A percentile compares a stretch with the other conserved stretches of the same genome.
phyloP scores from a whole-genome alignment of 92 coral and sea anemone genomes.

The Porites cylindrica region DNA sequence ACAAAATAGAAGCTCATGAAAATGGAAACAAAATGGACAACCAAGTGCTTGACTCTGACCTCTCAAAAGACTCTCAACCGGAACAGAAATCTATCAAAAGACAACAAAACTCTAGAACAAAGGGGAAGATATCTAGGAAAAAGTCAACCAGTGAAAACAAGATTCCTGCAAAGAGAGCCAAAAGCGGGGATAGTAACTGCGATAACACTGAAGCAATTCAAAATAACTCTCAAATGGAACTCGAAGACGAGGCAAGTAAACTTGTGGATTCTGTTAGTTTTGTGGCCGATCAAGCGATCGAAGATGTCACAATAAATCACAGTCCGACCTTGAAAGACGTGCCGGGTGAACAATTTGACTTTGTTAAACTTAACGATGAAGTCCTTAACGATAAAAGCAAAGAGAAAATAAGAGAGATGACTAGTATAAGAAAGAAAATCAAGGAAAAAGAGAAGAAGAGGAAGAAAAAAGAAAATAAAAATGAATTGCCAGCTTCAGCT shows the following conservation, averaged over 20 bases:
- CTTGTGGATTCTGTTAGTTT: constrained; percentile 61
- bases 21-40: constrained; percentile 12
- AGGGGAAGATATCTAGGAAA: constrained; percentile 17
- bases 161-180: constrained; percentile 18
- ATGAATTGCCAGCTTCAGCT: not conserved
- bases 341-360: constrained; percentile 16
- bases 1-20: not conserved
- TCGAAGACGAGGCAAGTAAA: not conserved
- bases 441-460: constrained; percentile 16
- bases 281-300: constrained; percentile 71
- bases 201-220: not conserved
- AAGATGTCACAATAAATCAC: constrained; percentile 37
- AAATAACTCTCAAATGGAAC: not conserved
- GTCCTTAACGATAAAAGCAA: constrained; percentile 23
- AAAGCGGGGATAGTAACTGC: constrained; percentile 16
- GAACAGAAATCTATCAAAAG: not conserved
- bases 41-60: not conserved
- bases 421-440: constrained; percentile 9
- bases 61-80: not conserved
- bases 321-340: constrained; percentile 47
- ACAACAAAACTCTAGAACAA: not conserved
- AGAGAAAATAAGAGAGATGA: constrained; percentile 46
- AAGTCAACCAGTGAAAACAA: constrained; percentile 8
- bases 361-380: not conserved
- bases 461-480: not conserved